Percentiles rank a stretch among this genome's conserved stretches.
These are phyloP conservation scores for Barypeithes pellucidus DNA, from an alignment of 2,888 invertebrate genomes.

Conservation along the genomic window DNA sequence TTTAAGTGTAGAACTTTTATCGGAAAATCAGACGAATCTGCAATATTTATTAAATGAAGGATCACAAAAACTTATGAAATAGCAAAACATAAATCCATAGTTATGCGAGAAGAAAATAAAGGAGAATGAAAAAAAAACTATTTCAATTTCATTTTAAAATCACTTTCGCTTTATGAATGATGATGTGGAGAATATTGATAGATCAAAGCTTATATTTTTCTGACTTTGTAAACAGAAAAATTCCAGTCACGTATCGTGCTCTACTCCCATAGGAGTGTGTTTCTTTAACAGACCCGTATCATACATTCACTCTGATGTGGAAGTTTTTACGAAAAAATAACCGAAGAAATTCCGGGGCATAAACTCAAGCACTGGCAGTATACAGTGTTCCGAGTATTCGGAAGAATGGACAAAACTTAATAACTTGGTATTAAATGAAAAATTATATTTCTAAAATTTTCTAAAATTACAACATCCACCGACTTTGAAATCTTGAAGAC, in stretches of 20 bases:
- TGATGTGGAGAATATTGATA: conserved; percentile 57
- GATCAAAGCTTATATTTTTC: conserved; percentile 57
- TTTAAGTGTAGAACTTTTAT: too few relatives aligned
- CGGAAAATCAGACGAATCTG: too few relatives aligned
- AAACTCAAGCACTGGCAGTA: conserved; percentile 42
- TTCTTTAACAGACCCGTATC: conserved; percentile 45
- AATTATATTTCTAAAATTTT: too few relatives aligned
- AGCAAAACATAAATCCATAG: background rate
- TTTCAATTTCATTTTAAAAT: conserved; percentile 41
- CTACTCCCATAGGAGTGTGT: conserved; percentile 44
- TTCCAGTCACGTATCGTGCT: conserved; percentile 44
- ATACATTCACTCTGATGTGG: conserved; percentile 35
- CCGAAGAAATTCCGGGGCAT: conserved; percentile 35
- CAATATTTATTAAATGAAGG: too few relatives aligned
- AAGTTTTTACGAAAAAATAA: conserved; percentile 44
- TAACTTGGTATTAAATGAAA: too few relatives aligned
- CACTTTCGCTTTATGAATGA: conserved; percentile 48
- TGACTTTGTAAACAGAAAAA: conserved; percentile 32
- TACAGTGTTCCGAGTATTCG: too few relatives aligned
- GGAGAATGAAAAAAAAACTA: conserved; percentile 6
- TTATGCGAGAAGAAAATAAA: background rate
- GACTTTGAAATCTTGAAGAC: too few relatives aligned
- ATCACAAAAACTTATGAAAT: background rate
- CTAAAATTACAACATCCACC: too few relatives aligned
- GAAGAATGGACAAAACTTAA: too few relatives aligned